phyloP scores from a whole-genome alignment of 1,140 invertebrate species.

The Thaumetopoea pityocampa region DNA sequence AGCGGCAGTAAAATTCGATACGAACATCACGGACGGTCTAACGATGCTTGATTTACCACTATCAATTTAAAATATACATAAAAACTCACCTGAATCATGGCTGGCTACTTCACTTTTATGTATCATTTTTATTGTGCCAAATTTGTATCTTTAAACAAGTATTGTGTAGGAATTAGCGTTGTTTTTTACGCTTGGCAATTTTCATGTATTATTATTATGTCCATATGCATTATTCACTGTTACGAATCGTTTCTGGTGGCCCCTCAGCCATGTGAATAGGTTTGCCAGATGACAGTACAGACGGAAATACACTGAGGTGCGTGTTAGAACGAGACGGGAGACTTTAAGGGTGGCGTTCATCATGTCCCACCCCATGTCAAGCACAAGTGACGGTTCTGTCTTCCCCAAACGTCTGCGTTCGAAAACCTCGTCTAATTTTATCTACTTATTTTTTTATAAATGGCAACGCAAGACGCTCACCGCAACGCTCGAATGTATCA shows the following conservation, averaged over 20 bases:
- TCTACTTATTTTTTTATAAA: slow-evolving; percentile 42
- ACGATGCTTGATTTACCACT: slow-evolving; percentile 65
- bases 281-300: slow-evolving; percentile 59
- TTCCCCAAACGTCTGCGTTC: slow-evolving; percentile 60
- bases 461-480: slow-evolving; percentile 21
- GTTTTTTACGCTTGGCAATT: slow-evolving; percentile 11
- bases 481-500: slow-evolving; percentile 33
- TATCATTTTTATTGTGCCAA: slow-evolving; percentile 30
- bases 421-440: slow-evolving; percentile 43
- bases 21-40: slow-evolving; percentile 47
- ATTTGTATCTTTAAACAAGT: slow-evolving; percentile 20
- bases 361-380: slow-evolving; percentile 65
- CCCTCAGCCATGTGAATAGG: slow-evolving; percentile 53
- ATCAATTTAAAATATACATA: slow-evolving; percentile 58
- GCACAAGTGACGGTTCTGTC: slow-evolving; percentile 61
- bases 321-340: slow-evolving; percentile 37
- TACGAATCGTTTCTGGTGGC: slow-evolving; percentile 67
- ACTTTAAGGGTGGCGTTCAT: slow-evolving; percentile 57
- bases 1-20: slow-evolving; percentile 61
- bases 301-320: slow-evolving; percentile 26
- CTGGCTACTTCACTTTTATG: slow-evolving; percentile 34
- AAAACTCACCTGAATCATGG: slow-evolving; percentile 46
- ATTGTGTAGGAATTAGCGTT: slow-evolving; percentile 11
- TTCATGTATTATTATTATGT: slow-evolving; percentile 53
- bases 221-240: slow-evolving; percentile 70